These are phyloP conservation scores for Buphagus erythrorhynchus DNA, from an alignment of 2,797 vertebrate genomes.

Conservation along the genomic window DNA sequence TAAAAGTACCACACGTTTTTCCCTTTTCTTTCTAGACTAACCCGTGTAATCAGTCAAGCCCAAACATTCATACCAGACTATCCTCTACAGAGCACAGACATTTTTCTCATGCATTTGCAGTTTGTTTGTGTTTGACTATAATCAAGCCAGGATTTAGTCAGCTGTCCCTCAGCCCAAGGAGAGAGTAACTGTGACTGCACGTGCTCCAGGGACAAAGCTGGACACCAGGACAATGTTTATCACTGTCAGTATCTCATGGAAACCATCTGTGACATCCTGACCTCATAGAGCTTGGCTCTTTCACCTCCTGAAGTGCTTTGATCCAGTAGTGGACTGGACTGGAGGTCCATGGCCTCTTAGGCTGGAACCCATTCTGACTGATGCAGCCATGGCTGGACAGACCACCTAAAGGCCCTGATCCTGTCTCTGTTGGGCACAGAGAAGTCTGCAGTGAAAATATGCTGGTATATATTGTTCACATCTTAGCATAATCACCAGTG, in stretches of 20 bases:
- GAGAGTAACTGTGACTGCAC: neutral
- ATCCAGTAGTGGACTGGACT: neutral
- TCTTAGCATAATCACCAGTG: constrained; percentile 12
- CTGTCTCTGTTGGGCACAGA: neutral
- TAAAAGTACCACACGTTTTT: neutral
- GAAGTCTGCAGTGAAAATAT: neutral
- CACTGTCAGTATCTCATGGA: neutral
- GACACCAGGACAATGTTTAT: neutral
- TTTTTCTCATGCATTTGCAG: neutral
- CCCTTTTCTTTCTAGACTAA: neutral
- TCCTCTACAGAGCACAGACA: neutral
- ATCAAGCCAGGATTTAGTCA: neutral
- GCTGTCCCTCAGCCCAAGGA: neutral
- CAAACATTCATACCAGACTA: neutral
- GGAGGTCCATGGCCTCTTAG: neutral
- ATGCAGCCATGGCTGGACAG: neutral
- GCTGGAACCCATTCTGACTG: neutral
- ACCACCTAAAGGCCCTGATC: neutral
- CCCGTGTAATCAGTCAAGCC: neutral
- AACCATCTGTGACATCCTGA: neutral
- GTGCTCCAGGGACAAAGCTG: neutral
- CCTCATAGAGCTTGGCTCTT: neutral
- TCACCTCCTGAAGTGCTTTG: neutral
- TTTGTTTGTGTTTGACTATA: neutral
- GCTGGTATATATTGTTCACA: neutral